phyloP scores from a whole-genome alignment of 1,140 invertebrate species.

The Drosophila sulfurigaster region DNA sequence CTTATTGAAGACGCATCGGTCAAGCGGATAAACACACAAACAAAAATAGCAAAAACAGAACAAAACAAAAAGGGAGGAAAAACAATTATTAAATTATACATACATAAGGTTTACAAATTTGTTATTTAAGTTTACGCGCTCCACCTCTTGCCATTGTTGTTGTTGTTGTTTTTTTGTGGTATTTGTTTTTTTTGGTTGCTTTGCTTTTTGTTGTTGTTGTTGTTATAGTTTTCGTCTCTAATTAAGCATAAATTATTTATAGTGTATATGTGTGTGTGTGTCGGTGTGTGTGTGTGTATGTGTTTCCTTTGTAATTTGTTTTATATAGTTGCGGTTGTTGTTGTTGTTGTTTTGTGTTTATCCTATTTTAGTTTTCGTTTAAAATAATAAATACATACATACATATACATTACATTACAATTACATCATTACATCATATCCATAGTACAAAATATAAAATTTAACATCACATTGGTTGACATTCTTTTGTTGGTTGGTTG shows the following conservation, averaged over 20 bases:
- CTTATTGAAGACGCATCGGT: constrained; percentile 47
- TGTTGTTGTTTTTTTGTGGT: constrained; percentile 19
- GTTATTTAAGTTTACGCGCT: constrained; percentile 19
- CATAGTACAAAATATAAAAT: constrained; percentile 84
- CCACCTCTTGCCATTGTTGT: not conserved
- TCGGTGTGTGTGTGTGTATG: constrained; percentile 47
- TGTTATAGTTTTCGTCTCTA: constrained; percentile 22
- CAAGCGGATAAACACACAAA: constrained; percentile 63
- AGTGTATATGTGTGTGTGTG: constrained; percentile 56
- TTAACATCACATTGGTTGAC: constrained; percentile 84
- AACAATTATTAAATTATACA: constrained; percentile 25
- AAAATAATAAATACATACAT: constrained; percentile 82
- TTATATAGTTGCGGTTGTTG: constrained; percentile 20
- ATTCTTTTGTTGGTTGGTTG: constrained; percentile 83
- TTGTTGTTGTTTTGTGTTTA: constrained; percentile 59
- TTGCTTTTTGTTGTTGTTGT: constrained; percentile 58
- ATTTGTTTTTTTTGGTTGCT: constrained; percentile 73
- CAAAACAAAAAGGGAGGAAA: constrained; percentile 35
- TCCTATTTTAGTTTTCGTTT: constrained; percentile 69
- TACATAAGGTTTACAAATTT: constrained; percentile 5
- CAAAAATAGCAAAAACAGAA: constrained; percentile 33
- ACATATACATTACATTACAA: constrained; percentile 79
- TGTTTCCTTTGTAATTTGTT: constrained; percentile 35
- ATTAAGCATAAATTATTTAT: constrained; percentile 74
- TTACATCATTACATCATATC: constrained; percentile 77